These are phyloP conservation scores for Noctua comes DNA, from an alignment of 2,888 invertebrate species.

Conservation along the genomic window DNA sequence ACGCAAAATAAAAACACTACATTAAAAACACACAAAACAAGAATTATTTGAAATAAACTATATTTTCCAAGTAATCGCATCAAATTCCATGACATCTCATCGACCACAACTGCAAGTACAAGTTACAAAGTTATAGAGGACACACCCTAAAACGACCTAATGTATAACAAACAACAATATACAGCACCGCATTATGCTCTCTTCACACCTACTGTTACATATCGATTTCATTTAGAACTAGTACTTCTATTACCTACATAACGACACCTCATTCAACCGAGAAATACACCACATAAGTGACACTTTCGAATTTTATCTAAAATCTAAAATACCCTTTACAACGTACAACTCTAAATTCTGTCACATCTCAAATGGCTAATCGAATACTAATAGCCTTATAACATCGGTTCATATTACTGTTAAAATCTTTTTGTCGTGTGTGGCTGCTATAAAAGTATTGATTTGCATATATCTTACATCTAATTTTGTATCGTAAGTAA, in stretches of 20 bases:
- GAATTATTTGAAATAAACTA: neutral
- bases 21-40: conserved; percentile 8
- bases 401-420: conserved; percentile 79
- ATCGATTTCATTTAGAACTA: conserved; percentile 74
- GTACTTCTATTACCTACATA: conserved; percentile 74
- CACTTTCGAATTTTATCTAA: conserved; percentile 72
- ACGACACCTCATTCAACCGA: conserved; percentile 77
- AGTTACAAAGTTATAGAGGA: conserved; percentile 23
- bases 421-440: conserved; percentile 83
- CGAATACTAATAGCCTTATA: conserved; percentile 81
- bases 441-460: conserved; percentile 80
- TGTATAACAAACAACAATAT: conserved; percentile 55
- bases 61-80: conserved; percentile 28
- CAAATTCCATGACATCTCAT: conserved; percentile 26
- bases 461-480: conserved; percentile 86
- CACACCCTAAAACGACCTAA: conserved; percentile 23
- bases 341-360: conserved; percentile 72
- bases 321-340: conserved; percentile 70
- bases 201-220: conserved; percentile 74
- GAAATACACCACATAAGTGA: conserved; percentile 77
- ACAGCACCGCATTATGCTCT: conserved; percentile 56
- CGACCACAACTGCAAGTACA: conserved; percentile 20
- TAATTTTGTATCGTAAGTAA: conserved; percentile 82
- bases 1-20: neutral
- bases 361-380: conserved; percentile 84